Evolutionary conservation across 2,797 vertebrate species (phyloP), one percentile per base, ranked within the genome.

Genomic region (Tolypeutes matacus): DNA sequence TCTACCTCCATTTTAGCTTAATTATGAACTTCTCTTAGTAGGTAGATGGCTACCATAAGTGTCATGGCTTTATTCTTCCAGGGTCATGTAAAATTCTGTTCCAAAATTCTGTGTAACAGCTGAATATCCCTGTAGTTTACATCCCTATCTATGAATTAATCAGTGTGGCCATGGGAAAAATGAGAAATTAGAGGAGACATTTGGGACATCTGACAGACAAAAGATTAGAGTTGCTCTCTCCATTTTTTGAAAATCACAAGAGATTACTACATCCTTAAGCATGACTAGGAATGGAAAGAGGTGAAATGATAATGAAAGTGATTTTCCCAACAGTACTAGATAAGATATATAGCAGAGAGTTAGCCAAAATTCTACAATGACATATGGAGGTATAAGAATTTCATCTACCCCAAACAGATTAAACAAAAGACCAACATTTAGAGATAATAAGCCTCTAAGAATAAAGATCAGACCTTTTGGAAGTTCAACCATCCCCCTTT

Each of bases 201-300:
- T 21, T 78, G 8, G 2, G 36, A 84, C 42, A 81, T 49, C 62
- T 80, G 46, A 56, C 14, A 89, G 36, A 67, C 10, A 90, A 86
- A 94, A 72, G 13, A 46, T 15, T 65, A 86, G 56, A 70, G 42
- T 15, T 21, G 69, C 21, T 49, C 21, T 27, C 27, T 14, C 18
- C n/a, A 34, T 81, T 82, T 90, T 51, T 46, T 76, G 31, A 70
- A 46, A n/a, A 31, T 70, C 29, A 82, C 4, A 77, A 64, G 20
- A 78, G 4, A 21, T n/a, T 65, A 36, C 21, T 77, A 39, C 13
- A 31, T 85, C 23, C 14, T 81, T 70, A 21, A 62, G 3, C 12
- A 64, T 91, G 65, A 65, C 12, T 64, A 56, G 27, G 60, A 96
- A 94, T 18, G 5, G 18, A 53, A 89, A 86, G 60, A 85, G 39